These are phyloP conservation scores for Lochmaea capreae DNA, from an alignment of 2,888 invertebrate genomes.

Conservation along the genomic window DNA sequence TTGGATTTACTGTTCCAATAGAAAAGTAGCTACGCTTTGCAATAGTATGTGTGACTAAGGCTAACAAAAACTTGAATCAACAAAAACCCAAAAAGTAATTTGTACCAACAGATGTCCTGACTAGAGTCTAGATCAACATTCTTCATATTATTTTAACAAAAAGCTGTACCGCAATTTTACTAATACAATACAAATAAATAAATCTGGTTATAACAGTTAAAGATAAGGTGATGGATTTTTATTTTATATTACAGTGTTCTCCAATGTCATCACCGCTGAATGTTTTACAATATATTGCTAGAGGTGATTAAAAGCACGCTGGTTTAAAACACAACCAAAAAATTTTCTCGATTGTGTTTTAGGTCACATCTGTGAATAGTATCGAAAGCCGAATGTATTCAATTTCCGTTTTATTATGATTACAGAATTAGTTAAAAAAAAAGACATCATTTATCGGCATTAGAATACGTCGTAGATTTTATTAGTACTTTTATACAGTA, in stretches of 20 bases:
- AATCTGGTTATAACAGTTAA: slow-evolving; percentile 49
- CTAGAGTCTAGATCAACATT: slow-evolving; percentile 14
- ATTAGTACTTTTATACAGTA: too few species aligned
- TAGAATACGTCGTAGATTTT: too few species aligned
- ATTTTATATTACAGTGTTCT: slow-evolving; percentile 45
- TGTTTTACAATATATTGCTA: slow-evolving; percentile 54
- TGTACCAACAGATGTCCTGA: not conserved
- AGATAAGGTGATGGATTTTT: slow-evolving; percentile 44
- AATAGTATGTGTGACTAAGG: not conserved
- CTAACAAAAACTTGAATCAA: not conserved
- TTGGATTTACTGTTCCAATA: not conserved
- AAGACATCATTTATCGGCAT: too few species aligned
- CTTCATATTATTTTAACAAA: slow-evolving; percentile 44
- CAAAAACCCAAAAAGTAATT: slow-evolving; percentile 4
- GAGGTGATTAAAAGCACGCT: slow-evolving; percentile 50
- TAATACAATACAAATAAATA: slow-evolving; percentile 50
- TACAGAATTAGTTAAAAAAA: not conserved
- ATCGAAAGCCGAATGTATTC: not conserved
- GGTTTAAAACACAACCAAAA: slow-evolving; percentile 33
- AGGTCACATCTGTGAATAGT: slow-evolving; percentile 16
- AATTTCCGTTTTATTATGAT: not conserved
- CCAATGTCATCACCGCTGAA: slow-evolving; percentile 41
- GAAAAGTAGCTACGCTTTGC: not conserved
- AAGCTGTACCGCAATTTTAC: slow-evolving; percentile 47
- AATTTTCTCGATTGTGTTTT: slow-evolving; percentile 21